phyloP scores from a whole-genome alignment of 2,888 invertebrate genomes.

The Sceliomorpha sp. region DNA sequence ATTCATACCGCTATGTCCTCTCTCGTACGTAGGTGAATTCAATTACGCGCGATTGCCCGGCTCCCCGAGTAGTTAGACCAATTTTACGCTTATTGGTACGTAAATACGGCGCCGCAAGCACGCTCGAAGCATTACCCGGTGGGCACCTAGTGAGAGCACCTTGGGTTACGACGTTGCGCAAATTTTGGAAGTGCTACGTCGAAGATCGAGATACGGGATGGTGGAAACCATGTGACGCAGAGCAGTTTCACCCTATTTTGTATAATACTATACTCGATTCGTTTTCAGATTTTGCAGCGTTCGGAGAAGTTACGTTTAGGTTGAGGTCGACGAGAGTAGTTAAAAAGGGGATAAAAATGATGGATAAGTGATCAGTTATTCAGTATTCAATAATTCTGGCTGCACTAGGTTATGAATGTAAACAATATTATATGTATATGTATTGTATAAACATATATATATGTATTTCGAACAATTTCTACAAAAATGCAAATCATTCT shows the following conservation, averaged over 20 bases:
- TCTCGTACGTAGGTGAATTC: constrained; percentile 74
- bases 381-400: no score
- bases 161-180: constrained; percentile 25
- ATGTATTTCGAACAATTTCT: no score
- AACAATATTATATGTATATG: no score
- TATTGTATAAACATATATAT: constrained; percentile 1
- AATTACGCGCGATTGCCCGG: constrained; percentile 77
- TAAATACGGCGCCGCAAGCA: constrained; percentile 66
- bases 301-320: no score
- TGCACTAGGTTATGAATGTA: no score
- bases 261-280: no score
- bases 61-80: constrained; percentile 72
- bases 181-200: constrained; percentile 2
- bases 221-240: constrained; percentile 34
- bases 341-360: no score
- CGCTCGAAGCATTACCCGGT: constrained; percentile 4
- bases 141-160: neutral
- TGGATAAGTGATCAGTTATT: no score
- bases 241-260: constrained; percentile 43
- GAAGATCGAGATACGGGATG: constrained; percentile 48
- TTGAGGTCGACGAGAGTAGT: no score
- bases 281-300: no score
- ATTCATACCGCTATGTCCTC: constrained; percentile 71
- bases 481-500: no score
- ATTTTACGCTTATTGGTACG: constrained; percentile 79